phyloP scores from a whole-genome alignment of 2,797 vertebrate species.

The Clamator glandarius region DNA sequence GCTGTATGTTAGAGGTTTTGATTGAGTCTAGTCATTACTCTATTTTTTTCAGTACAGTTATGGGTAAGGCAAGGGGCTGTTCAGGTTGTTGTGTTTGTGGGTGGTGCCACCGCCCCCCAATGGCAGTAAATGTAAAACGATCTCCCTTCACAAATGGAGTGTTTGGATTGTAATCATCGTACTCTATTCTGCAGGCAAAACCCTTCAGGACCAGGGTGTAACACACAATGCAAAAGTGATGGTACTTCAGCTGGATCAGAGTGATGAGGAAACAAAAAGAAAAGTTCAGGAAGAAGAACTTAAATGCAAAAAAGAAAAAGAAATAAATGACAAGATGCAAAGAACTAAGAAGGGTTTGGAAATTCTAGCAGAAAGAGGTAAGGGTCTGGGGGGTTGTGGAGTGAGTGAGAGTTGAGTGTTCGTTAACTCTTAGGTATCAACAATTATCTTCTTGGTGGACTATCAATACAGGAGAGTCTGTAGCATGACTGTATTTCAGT shows the following conservation, averaged over 20 bases:
- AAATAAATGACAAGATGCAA: conserved; percentile 79
- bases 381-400: not conserved
- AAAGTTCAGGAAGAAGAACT: conserved; percentile 79
- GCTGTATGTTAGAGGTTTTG: not conserved
- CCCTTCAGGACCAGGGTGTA: conserved; percentile 87
- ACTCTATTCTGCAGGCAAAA: conserved; percentile 75
- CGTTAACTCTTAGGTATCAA: not conserved
- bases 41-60: not conserved
- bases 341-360: conserved; percentile 90
- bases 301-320: conserved; percentile 76
- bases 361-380: conserved; percentile 92
- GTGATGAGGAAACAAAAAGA: conserved; percentile 80
- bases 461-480: not conserved
- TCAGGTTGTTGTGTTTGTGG: not conserved
- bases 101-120: not conserved
- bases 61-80: not conserved
- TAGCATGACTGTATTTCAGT: not conserved
- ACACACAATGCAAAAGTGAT: conserved; percentile 91
- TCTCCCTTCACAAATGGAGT: not conserved
- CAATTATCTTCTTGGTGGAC: not conserved
- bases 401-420: accelerated
- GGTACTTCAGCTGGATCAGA: conserved; percentile 86
- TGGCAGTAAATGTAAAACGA: not conserved
- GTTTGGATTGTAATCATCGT: not conserved
- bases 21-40: not conserved